Conservation (phyloP, 2,797 vertebrate genomes). For the Acanthornis magna region DNA sequence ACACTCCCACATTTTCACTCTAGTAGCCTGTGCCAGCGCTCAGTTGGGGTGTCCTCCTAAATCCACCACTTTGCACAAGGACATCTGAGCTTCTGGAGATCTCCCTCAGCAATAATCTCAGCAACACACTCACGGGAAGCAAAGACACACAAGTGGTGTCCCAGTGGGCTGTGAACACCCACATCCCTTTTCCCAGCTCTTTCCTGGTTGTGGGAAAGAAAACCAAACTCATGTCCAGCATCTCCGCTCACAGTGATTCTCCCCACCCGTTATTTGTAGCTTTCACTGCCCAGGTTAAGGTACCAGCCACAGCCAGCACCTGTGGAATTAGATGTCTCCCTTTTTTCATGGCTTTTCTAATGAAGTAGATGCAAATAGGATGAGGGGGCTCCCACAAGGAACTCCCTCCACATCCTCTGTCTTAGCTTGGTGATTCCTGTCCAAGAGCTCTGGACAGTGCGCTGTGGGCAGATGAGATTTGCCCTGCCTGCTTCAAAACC, state of each 20-base stretch:
- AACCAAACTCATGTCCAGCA: neutral
- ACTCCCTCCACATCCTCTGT: neutral
- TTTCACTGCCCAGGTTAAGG: neutral
- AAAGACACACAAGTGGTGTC: neutral
- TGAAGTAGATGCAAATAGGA: neutral
- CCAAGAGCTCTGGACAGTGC: neutral
- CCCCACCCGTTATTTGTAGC: rapidly evolving
- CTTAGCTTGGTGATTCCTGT: neutral
- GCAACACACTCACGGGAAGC: rapidly evolving
- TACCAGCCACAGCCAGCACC: rapidly evolving
- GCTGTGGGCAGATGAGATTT: neutral
- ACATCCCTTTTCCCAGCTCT: neutral
- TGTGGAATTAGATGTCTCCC: neutral
- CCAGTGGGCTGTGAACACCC: neutral
- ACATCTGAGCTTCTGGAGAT: neutral
- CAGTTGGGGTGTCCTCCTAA: neutral
- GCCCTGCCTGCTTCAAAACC: neutral
- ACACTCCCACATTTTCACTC: neutral
- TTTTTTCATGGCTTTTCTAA: neutral
- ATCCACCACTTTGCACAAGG: neutral
- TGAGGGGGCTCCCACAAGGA: neutral
- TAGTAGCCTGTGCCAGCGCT: neutral
- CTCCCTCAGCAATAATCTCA: neutral
- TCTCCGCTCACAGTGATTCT: neutral
- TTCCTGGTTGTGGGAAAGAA: neutral